A percentile compares a stretch with the other conserved stretches of the same genome.
These are phyloP conservation scores for Folsomia candida DNA, from an alignment of 2,888 invertebrate genomes.

Conservation along the genomic window DNA sequence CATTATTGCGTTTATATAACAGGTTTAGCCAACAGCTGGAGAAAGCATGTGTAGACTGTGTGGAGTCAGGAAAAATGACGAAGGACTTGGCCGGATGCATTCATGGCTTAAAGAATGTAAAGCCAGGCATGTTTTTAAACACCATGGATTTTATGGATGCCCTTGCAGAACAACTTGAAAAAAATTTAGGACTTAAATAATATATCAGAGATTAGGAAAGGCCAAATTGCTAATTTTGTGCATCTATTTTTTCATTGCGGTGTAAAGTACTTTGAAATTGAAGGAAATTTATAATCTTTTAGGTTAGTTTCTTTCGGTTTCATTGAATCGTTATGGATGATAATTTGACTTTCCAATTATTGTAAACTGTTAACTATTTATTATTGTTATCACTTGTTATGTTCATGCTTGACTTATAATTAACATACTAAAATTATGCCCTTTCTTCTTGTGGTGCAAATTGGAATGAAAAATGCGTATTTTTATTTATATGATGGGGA, in stretches of 20 bases:
- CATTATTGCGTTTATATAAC: slow-evolving; percentile 32
- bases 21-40: slow-evolving; percentile 71
- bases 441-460: neutral
- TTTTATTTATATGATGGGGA: neutral
- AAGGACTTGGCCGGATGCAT: slow-evolving; percentile 68
- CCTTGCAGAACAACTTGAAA: slow-evolving; percentile 70
- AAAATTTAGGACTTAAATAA: slow-evolving; percentile 51
- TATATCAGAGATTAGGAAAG: neutral
- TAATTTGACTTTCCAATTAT: too few relatives aligned
- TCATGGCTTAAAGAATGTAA: slow-evolving; percentile 76
- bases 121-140: slow-evolving; percentile 76
- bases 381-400: neutral
- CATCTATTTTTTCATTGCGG: neutral
- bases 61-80: slow-evolving; percentile 68
- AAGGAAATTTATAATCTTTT: neutral
- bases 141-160: slow-evolving; percentile 84
- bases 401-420: neutral
- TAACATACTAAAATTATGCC: neutral
- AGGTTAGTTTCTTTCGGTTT: neutral
- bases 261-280: too few relatives aligned
- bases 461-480: neutral
- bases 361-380: neutral
- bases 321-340: neutral
- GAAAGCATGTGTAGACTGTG: slow-evolving; percentile 77
- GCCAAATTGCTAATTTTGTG: neutral